Conservation (phyloP, 2,113 vertebrate genomes). For the Acanthisitta chloris region DNA sequence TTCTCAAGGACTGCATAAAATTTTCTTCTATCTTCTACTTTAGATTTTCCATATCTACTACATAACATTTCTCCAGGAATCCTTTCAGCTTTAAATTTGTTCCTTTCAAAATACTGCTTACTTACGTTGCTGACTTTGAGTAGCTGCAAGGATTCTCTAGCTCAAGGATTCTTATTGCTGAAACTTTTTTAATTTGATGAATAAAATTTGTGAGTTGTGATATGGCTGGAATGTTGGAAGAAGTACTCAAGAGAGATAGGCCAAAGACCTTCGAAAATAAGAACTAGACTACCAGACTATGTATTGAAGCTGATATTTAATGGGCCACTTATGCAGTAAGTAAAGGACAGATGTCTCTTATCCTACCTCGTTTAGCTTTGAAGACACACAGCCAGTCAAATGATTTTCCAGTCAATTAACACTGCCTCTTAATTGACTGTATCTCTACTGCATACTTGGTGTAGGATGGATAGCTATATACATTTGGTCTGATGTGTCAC, state of each 20-base stretch:
- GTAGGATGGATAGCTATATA: not conserved
- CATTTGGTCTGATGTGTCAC: not conserved
- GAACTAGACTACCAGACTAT: not conserved
- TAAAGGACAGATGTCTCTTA: not conserved
- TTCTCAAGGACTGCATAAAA: not conserved
- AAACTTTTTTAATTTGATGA: not conserved
- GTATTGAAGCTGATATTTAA: not conserved
- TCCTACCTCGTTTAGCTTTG: not conserved
- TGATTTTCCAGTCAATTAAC: conserved; percentile 36
- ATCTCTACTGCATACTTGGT: not conserved
- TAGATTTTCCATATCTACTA: not conserved
- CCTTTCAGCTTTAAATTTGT: not conserved
- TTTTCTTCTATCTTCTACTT: not conserved
- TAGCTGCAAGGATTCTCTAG: not conserved
- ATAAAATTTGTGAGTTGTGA: not conserved
- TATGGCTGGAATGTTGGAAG: not conserved
- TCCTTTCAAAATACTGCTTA: not conserved
- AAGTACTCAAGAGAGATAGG: not conserved
- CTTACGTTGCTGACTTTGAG: not conserved
- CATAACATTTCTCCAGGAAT: not conserved
- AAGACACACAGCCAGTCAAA: not conserved
- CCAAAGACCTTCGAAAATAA: not conserved
- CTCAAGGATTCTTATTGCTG: not conserved
- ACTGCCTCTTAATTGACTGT: not conserved
- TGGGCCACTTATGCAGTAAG: not conserved